Evolutionary conservation across 2,797 vertebrate genomes (phyloP).

Genomic region (Gobio occitaniae): DNA sequence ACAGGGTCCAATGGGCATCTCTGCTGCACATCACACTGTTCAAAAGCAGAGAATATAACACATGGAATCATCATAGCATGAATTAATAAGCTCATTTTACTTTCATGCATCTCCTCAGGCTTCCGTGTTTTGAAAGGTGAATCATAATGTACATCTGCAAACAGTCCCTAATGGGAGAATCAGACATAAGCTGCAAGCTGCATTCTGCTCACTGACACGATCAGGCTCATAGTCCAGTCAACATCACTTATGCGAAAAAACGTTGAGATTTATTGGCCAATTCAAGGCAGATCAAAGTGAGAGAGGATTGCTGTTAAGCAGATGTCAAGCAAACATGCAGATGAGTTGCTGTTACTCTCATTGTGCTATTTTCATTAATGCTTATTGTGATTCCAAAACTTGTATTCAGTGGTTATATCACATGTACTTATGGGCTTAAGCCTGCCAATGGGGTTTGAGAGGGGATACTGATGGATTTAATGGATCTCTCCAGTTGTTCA

Average conservation of each 20-base stretch:
- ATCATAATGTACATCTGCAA: slow-evolving; percentile 26
- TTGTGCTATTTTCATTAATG: slow-evolving; percentile 23
- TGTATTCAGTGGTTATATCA: slow-evolving; percentile 45
- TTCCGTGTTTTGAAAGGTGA: slow-evolving; percentile 22
- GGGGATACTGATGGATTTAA: slow-evolving; percentile 38
- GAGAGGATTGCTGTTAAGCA: background rate
- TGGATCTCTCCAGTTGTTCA: slow-evolving; percentile 22
- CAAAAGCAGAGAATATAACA: slow-evolving; percentile 9
- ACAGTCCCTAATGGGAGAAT: slow-evolving; percentile 8
- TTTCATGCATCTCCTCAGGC: slow-evolving; percentile 19
- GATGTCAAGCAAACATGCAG: slow-evolving; percentile 25
- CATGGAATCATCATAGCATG: slow-evolving; percentile 20
- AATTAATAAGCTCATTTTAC: slow-evolving; percentile 21
- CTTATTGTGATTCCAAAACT: slow-evolving; percentile 36
- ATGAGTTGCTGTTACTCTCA: slow-evolving; percentile 1
- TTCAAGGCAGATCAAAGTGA: background rate
- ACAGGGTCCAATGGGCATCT: background rate
- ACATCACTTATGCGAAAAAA: background rate
- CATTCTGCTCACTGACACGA: background rate
- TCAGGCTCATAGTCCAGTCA: background rate
- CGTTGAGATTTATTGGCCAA: background rate
- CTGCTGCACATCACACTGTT: background rate
- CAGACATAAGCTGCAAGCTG: background rate
- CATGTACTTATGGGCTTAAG: slow-evolving; percentile 38
- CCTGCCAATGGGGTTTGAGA: slow-evolving; percentile 44